Evolutionary conservation across 2,113 vertebrate genomes (phyloP).

Genomic region (Aegotheles bennettii): DNA sequence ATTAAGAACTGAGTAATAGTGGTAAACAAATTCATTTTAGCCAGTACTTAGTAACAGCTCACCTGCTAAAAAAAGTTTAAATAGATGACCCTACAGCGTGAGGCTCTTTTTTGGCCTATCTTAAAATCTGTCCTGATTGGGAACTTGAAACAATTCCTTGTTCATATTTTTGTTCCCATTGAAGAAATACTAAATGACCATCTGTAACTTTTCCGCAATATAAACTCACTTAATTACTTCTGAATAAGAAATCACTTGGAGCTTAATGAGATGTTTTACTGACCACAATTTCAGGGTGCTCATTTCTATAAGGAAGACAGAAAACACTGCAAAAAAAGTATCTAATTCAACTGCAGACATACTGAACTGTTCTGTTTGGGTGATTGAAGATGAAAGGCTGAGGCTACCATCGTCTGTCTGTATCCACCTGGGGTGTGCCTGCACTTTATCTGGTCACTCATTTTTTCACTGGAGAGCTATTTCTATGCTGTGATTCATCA

Average conservation of each 20-base stretch:
- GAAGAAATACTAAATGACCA: neutral
- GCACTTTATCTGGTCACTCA: neutral
- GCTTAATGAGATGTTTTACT: slow-evolving; percentile 40
- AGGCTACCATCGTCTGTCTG: neutral
- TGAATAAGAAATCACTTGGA: slow-evolving; percentile 30
- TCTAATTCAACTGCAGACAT: neutral
- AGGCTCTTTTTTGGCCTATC: neutral
- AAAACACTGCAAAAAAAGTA: neutral
- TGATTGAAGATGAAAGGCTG: neutral
- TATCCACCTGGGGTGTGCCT: neutral
- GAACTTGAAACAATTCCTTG: neutral
- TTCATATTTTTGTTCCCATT: neutral
- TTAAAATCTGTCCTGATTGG: neutral
- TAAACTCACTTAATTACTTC: slow-evolving; percentile 49
- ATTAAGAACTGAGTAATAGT: neutral
- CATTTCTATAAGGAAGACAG: neutral
- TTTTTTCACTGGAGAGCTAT: neutral
- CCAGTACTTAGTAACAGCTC: neutral
- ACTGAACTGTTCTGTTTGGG: neutral
- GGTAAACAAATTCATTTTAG: neutral
- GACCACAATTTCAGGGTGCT: neutral
- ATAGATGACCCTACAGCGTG: neutral
- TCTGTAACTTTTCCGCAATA: neutral
- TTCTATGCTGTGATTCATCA: neutral
- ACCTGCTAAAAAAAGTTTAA: neutral